Evolutionary conservation across 2,888 invertebrate species (phyloP).

Genomic region (Agrochola macilenta): DNA sequence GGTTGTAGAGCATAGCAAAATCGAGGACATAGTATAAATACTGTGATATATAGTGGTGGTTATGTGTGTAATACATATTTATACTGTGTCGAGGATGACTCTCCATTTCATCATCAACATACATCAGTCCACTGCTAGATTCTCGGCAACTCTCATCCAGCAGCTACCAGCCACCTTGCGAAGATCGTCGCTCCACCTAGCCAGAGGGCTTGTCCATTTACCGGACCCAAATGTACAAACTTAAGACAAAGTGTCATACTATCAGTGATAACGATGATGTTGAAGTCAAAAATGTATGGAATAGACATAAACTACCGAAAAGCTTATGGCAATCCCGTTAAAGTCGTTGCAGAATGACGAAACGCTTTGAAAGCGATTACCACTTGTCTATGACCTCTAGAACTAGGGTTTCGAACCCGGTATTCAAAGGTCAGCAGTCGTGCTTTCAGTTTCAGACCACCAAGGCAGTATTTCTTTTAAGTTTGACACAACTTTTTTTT

Average conservation of each 20-base stretch:
- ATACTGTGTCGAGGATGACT: neutral
- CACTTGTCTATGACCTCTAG: neutral
- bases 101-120: too few relatives aligned
- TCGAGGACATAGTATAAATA: neutral
- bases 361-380: too few relatives aligned
- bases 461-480: neutral
- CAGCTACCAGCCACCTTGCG: too few relatives aligned
- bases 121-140: too few relatives aligned
- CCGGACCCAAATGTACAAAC: neutral
- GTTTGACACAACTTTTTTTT: neutral
- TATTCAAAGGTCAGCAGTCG: neutral
- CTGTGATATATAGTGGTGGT: too few relatives aligned
- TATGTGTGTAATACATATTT: too few relatives aligned
- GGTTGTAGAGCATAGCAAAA: neutral
- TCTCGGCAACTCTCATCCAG: too few relatives aligned
- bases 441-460: too few relatives aligned
- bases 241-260: neutral
- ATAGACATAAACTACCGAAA: neutral
- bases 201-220: neutral
- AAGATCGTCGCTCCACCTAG: too few relatives aligned
- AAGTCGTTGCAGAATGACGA: neutral
- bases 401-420: neutral
- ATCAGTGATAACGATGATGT: neutral
- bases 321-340: neutral
- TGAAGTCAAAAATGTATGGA: neutral